Percentiles rank a stretch among this genome's conserved stretches.
Conservation (phyloP, 92 coral and sea anemone genomes). For the Muricea muricata region DNA sequence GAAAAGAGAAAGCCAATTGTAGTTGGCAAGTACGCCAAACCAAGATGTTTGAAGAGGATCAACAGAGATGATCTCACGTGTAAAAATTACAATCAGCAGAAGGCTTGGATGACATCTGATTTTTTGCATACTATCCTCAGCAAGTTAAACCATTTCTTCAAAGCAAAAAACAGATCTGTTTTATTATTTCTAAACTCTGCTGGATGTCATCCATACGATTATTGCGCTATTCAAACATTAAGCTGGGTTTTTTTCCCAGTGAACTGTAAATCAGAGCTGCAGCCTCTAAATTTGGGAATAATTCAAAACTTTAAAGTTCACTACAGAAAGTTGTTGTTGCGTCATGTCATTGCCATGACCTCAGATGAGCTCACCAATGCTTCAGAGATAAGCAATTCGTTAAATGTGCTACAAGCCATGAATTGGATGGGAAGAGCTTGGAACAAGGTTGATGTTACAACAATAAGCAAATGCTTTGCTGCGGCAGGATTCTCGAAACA, state of each 20-base stretch:
- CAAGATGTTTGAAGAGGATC: slow-evolving; percentile 45
- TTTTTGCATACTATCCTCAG: slow-evolving; percentile 49
- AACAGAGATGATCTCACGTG: slow-evolving; percentile 64
- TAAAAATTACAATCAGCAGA: slow-evolving; percentile 11
- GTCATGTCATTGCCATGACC: slow-evolving; percentile 45
- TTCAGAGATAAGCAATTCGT: slow-evolving; percentile 44
- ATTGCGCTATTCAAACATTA: slow-evolving; percentile 50
- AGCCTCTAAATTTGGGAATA: slow-evolving; percentile 64
- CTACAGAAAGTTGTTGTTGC: slow-evolving; percentile 45
- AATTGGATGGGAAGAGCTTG: neutral
- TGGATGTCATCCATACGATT: slow-evolving; percentile 53
- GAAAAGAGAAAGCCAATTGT: slow-evolving; percentile 56
- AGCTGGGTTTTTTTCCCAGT: slow-evolving; percentile 53
- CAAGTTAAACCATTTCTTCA: slow-evolving; percentile 57
- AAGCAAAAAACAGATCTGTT: slow-evolving; percentile 52
- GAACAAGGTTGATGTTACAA: neutral
- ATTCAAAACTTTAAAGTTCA: slow-evolving; percentile 64
- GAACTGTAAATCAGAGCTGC: slow-evolving; percentile 50
- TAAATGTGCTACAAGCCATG: slow-evolving; percentile 31
- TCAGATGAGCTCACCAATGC: slow-evolving; percentile 41
- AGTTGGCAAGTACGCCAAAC: slow-evolving; percentile 70
- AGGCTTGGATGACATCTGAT: slow-evolving; percentile 44
- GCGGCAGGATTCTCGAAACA: neutral
- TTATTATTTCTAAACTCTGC: slow-evolving; percentile 60
- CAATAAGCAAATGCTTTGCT: too few relatives aligned